Conservation (phyloP, 2,888 invertebrate genomes). For the Cotesia congregata region DNA sequence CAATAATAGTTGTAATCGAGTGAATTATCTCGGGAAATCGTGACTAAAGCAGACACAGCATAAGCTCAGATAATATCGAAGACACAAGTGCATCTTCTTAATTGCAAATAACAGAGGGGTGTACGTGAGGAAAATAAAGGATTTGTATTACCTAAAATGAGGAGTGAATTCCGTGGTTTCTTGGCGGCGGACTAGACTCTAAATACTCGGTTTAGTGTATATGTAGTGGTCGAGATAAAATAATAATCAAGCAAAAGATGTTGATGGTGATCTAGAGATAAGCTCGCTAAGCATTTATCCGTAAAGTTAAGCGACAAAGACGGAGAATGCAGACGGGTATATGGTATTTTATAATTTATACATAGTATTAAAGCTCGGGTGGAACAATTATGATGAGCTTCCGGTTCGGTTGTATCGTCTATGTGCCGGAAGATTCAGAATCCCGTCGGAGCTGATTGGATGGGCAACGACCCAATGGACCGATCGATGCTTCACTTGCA, state of each 20-base stretch:
- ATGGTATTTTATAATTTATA: background rate
- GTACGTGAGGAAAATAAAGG: conserved; percentile 41
- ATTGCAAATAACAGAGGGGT: conserved; percentile 42
- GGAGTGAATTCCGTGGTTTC: conserved; percentile 2
- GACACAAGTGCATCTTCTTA: conserved; percentile 38
- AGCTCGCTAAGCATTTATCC: background rate
- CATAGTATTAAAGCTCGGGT: conserved; percentile 29
- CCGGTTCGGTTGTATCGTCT: conserved; percentile 49
- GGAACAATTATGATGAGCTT: conserved; percentile 50
- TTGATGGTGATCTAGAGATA: background rate
- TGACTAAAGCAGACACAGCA: conserved; percentile 17
- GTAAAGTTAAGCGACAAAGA: background rate
- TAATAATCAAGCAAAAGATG: conserved; percentile 17
- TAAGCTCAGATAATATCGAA: conserved; percentile 15
- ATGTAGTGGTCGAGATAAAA: background rate
- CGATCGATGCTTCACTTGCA: conserved; percentile 46
- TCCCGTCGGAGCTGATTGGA: conserved; percentile 49
- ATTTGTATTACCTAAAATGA: conserved; percentile 12
- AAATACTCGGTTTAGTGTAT: background rate
- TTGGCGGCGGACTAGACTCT: too few relatives aligned
- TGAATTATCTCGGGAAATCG: conserved; percentile 5
- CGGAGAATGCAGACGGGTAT: conserved; percentile 5
- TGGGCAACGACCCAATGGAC: conserved; percentile 51
- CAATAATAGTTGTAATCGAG: conserved; percentile 17
- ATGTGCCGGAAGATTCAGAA: conserved; percentile 46